These are phyloP conservation scores for Drosophila ochracea DNA, from an alignment of 2,888 invertebrate genomes.

Conservation along the genomic window DNA sequence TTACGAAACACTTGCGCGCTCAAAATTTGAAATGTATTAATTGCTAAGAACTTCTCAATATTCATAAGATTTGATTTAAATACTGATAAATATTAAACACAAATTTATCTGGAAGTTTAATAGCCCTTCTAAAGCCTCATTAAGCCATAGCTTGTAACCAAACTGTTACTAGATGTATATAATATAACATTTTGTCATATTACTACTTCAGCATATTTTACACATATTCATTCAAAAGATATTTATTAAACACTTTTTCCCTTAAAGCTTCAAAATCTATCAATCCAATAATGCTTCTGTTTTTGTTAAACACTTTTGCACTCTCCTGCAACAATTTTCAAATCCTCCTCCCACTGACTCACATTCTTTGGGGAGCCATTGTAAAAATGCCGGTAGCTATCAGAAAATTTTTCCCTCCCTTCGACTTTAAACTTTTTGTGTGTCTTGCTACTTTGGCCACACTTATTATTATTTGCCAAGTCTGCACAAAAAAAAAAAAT, in stretches of 20 bases:
- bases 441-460: constrained; percentile 51
- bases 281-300: constrained; percentile 33
- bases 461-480: constrained; percentile 68
- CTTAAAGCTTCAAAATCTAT: constrained; percentile 21
- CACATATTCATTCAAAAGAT: background rate
- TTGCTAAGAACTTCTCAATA: background rate
- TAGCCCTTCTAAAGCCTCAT: no score
- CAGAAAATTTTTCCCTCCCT: constrained; percentile 34
- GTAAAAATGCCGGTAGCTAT: constrained; percentile 50
- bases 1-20: constrained; percentile 6
- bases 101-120: background rate
- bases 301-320: constrained; percentile 60
- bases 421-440: constrained; percentile 44
- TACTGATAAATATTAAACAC: background rate
- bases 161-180: background rate
- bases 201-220: background rate
- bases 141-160: background rate
- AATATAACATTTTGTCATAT: background rate
- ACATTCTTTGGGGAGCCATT: constrained; percentile 40
- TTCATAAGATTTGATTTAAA: background rate
- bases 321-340: constrained; percentile 30
- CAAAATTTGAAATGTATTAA: background rate
- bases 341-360: constrained; percentile 2
- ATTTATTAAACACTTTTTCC: background rate
- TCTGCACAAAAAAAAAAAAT: constrained; percentile 38